Conservation (phyloP, 2,113 vertebrate genomes). For the Cranoglanis bouderius region DNA sequence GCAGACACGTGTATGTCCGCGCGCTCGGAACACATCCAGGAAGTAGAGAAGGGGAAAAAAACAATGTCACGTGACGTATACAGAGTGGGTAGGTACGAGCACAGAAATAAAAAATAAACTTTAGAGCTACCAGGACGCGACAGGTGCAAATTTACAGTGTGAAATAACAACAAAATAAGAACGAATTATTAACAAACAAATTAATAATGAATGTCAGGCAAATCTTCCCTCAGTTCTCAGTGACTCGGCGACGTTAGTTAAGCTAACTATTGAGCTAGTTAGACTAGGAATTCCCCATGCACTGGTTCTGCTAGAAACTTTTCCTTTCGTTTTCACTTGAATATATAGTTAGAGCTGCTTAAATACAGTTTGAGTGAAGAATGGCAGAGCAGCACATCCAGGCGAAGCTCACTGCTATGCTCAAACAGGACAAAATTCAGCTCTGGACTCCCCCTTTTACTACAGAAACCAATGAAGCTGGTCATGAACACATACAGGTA, state of each 20-base stretch:
- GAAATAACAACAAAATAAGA: neutral
- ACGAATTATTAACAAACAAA: neutral
- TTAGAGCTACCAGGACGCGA: neutral
- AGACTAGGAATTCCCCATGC: conserved; percentile 13
- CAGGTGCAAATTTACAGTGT: neutral
- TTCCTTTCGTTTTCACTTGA: conserved; percentile 33
- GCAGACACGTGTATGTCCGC: neutral
- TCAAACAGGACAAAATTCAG: conserved; percentile 86
- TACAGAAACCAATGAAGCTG: conserved; percentile 72
- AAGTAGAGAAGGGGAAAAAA: neutral
- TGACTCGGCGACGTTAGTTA: neutral
- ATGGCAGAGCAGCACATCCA: conserved; percentile 86
- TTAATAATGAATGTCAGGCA: neutral
- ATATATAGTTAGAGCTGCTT: neutral
- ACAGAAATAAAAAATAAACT: neutral
- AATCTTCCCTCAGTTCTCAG: neutral
- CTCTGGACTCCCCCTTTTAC: conserved; percentile 92
- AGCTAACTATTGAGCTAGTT: neutral
- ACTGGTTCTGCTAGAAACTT: neutral
- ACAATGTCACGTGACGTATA: conserved; percentile 13
- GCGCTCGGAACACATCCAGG: neutral
- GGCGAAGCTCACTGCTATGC: conserved; percentile 81
- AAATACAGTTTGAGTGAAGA: neutral
- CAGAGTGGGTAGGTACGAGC: neutral
- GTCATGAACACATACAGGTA: conserved; percentile 78